A percentile compares a stretch with the other conserved stretches of the same genome.
Conservation (phyloP, 1,140 invertebrate species). For the Andricus grossulariae region DNA sequence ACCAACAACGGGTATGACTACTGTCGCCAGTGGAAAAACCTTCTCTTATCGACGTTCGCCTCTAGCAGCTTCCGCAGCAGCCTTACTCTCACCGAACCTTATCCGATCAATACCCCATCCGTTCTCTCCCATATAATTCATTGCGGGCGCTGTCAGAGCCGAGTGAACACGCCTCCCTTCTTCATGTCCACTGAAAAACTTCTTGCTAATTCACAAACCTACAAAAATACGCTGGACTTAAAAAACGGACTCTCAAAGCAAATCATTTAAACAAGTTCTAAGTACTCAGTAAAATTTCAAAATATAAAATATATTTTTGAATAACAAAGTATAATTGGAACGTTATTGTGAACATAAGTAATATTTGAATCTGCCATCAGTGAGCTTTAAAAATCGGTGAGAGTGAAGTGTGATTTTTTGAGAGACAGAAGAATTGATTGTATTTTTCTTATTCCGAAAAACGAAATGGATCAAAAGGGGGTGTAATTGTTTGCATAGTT, state of each 20-base stretch:
- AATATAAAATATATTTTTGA: neutral
- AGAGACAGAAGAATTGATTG: neutral
- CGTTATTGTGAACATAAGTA: neutral
- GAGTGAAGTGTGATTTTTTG: neutral
- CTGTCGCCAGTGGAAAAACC: neutral
- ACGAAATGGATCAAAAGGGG: no score
- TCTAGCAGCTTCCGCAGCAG: neutral
- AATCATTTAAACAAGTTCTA: no score
- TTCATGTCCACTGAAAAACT: neutral
- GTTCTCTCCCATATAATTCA: neutral
- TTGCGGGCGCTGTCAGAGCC: constrained; percentile 23
- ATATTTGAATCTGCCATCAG: neutral
- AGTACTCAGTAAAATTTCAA: no score
- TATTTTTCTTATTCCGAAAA: neutral
- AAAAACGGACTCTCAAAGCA: neutral
- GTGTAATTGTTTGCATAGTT: no score
- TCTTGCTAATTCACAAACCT: neutral
- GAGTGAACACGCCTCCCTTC: neutral
- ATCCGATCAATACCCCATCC: constrained; percentile 21
- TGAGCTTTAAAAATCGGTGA: neutral
- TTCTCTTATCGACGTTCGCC: neutral
- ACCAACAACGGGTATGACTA: constrained; percentile 9
- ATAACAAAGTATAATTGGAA: neutral
- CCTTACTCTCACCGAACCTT: neutral
- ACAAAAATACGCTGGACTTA: neutral